phyloP scores from a whole-genome alignment of 1,140 invertebrate species.

The Pectinophora gossypiella region DNA sequence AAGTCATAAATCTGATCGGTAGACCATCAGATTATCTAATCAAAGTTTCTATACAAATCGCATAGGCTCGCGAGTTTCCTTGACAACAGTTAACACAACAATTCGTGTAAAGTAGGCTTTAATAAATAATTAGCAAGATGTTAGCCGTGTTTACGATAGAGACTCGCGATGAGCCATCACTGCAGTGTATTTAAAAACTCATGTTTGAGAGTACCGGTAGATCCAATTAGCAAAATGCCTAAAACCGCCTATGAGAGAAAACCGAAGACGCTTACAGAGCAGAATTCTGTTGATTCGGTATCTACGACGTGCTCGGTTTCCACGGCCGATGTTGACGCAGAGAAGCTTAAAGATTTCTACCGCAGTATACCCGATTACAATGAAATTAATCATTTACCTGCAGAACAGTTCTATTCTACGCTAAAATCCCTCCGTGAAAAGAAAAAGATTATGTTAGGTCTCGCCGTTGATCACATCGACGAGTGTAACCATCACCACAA shows the following conservation, averaged over 20 bases:
- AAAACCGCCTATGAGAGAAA: conserved; percentile 79
- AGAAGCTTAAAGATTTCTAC: conserved; percentile 79
- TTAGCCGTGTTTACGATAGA: neutral
- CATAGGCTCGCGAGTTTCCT: no score
- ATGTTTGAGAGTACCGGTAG: conserved; percentile 79
- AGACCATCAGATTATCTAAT: no score
- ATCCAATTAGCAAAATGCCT: conserved; percentile 79
- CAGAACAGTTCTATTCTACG: conserved; percentile 80
- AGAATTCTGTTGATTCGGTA: conserved; percentile 50
- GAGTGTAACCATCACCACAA: conserved; percentile 29
- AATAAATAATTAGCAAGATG: neutral
- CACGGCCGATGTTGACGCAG: conserved; percentile 47
- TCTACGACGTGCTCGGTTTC: conserved; percentile 36
- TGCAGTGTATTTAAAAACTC: conserved; percentile 77
- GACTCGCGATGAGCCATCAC: conserved; percentile 51
- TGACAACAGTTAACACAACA: conserved; percentile 9
- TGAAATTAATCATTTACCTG: conserved; percentile 81
- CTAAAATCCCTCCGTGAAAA: conserved; percentile 79
- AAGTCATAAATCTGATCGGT: no score
- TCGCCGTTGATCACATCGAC: conserved; percentile 71
- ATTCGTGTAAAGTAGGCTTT: no score
- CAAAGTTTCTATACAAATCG: no score
- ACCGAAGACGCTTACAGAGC: conserved; percentile 46
- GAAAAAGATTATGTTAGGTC: conserved; percentile 76
- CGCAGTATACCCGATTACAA: conserved; percentile 83